A percentile compares a stretch with the other conserved stretches of the same genome.
Evolutionary conservation across 2,797 vertebrate genomes (phyloP).

Genomic region (Coranthus polyacanthus): DNA sequence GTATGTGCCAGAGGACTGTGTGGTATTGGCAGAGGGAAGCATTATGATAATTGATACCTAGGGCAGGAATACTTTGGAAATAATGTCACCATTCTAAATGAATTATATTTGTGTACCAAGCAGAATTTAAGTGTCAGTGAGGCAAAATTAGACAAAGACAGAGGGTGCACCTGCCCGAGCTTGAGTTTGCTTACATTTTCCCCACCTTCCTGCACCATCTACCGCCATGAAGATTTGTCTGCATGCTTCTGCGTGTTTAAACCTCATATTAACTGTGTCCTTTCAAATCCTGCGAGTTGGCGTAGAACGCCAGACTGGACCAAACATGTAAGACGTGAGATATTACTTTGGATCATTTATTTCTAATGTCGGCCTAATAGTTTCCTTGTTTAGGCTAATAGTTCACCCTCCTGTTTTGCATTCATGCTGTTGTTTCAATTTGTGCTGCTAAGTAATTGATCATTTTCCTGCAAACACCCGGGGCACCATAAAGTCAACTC

Average conservation of each 20-base stretch:
- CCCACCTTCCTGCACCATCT: background rate
- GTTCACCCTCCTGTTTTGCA: constrained; percentile 11
- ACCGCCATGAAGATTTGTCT: too few relatives aligned
- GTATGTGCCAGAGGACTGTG: constrained; percentile 22
- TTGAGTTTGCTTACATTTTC: background rate
- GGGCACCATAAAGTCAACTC: constrained; percentile 24
- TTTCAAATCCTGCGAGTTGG: too few relatives aligned
- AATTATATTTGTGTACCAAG: constrained; percentile 30
- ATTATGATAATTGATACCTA: constrained; percentile 69
- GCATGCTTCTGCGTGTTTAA: too few relatives aligned
- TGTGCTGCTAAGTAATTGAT: constrained; percentile 40
- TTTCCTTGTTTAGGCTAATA: constrained; percentile 15
- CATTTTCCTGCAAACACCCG: background rate
- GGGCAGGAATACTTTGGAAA: constrained; percentile 42
- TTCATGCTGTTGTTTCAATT: constrained; percentile 26
- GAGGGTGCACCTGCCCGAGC: background rate
- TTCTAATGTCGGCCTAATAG: background rate
- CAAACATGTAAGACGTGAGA: too few relatives aligned
- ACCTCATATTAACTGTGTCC: too few relatives aligned
- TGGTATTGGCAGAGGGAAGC: constrained; percentile 34
- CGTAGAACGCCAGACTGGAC: too few relatives aligned
- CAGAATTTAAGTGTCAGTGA: constrained; percentile 2
- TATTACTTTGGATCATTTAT: background rate
- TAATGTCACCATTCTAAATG: constrained; percentile 48
- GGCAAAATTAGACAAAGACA: background rate